These are phyloP conservation scores for Cheilosia scutellata DNA, from an alignment of 2,888 invertebrate species.

Conservation along the genomic window DNA sequence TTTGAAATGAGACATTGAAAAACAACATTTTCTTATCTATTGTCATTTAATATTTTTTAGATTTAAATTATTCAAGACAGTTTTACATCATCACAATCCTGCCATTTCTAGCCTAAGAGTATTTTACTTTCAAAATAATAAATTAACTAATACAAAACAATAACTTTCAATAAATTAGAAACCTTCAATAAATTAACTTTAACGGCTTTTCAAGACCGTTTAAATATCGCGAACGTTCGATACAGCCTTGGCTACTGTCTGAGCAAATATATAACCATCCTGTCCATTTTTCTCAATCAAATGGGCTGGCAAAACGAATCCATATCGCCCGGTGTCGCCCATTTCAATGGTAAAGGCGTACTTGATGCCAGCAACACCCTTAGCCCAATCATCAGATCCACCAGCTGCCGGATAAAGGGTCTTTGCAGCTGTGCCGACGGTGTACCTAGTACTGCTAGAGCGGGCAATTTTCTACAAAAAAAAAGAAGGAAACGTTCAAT, in stretches of 20 bases:
- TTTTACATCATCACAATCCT: constrained; percentile 32
- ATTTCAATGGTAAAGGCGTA: constrained; percentile 96
- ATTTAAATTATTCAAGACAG: constrained; percentile 10
- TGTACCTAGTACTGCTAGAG: constrained; percentile 87
- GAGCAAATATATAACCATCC: constrained; percentile 90
- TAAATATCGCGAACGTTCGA: constrained; percentile 79
- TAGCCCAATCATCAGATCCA: constrained; percentile 96
- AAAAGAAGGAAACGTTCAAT: background rate
- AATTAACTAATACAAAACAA: constrained; percentile 44
- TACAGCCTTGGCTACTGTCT: constrained; percentile 87
- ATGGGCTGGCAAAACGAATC: constrained; percentile 93
- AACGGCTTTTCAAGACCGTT: background rate
- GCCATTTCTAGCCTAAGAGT: constrained; percentile 25
- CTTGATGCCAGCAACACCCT: constrained; percentile 91
- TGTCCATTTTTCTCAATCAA: constrained; percentile 90
- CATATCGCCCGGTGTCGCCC: constrained; percentile 92
- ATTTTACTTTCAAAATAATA: constrained; percentile 26
- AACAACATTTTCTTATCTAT: too few relatives aligned
- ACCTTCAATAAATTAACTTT: constrained; percentile 42
- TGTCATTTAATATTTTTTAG: background rate
- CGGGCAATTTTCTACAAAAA: constrained; percentile 86
- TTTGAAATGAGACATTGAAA: too few relatives aligned
- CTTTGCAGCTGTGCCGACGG: constrained; percentile 91
- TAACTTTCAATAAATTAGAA: constrained; percentile 63
- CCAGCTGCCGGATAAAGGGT: constrained; percentile 92